A percentile compares a stretch with the other conserved stretches of the same genome.
phyloP scores from a whole-genome alignment of 2,113 vertebrate genomes.

The Petrocephalus zakoni region DNA sequence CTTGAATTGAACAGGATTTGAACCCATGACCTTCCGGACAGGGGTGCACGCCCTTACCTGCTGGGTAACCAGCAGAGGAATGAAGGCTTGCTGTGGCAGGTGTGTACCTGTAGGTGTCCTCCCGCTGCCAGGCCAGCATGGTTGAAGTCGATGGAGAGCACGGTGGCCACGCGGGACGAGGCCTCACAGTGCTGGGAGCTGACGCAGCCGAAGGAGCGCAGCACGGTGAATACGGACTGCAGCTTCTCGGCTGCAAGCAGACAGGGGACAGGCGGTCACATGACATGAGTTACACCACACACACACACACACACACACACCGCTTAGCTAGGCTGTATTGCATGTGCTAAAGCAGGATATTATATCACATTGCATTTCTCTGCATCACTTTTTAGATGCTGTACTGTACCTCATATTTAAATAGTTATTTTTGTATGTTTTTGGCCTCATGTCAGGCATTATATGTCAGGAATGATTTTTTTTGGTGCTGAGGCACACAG shows the following conservation, averaged over 20 bases:
- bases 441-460: neutral
- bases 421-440: neutral
- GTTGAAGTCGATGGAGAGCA: slow-evolving; percentile 83
- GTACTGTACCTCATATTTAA: neutral
- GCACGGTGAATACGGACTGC: slow-evolving; percentile 77
- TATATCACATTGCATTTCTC: neutral
- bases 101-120: slow-evolving; percentile 80
- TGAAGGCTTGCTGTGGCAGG: neutral
- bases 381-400: neutral
- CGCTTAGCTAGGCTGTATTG: neutral
- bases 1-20: neutral
- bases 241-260: slow-evolving; percentile 75
- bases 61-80: neutral
- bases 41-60: neutral
- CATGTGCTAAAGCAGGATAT: neutral
- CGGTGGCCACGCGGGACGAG: slow-evolving; percentile 77
- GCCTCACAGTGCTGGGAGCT: slow-evolving; percentile 57
- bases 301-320: neutral
- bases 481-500: neutral
- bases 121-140: slow-evolving; percentile 70
- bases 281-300: neutral
- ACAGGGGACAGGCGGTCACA: neutral
- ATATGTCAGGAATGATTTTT: neutral
- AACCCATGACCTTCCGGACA: neutral
- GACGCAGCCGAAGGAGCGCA: slow-evolving; percentile 79